Evolutionary conservation across 2,797 vertebrate species (phyloP).

Genomic region (Eptatretus atami): DNA sequence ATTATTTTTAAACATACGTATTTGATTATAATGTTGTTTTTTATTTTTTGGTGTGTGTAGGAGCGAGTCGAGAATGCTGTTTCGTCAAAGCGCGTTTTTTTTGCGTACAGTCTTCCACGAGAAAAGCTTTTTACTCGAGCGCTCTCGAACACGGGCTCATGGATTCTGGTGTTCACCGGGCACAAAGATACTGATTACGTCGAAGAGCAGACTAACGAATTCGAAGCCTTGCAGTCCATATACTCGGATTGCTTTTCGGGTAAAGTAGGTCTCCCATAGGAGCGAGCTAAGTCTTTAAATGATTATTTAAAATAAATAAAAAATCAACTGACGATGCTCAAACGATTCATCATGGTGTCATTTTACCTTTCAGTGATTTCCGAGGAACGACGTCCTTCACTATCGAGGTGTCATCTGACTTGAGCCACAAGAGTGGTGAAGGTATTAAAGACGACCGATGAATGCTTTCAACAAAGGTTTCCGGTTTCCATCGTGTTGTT

Average conservation of each 20-base stretch:
- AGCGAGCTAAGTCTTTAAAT: neutral
- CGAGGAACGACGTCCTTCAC: slow-evolving; percentile 50
- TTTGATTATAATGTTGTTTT: too few relatives aligned
- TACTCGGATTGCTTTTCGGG: slow-evolving; percentile 80
- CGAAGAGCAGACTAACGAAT: slow-evolving; percentile 64
- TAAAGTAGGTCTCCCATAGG: slow-evolving; percentile 11
- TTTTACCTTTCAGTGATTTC: slow-evolving; percentile 32
- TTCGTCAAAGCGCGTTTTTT: too few relatives aligned
- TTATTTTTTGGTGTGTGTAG: too few relatives aligned
- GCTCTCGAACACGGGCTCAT: too few relatives aligned
- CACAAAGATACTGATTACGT: slow-evolving; percentile 45
- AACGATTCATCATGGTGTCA: neutral
- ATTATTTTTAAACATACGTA: too few relatives aligned
- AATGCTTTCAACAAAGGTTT: too few relatives aligned
- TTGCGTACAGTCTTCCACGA: too few relatives aligned
- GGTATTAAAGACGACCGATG: neutral
- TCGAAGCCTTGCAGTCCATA: slow-evolving; percentile 69
- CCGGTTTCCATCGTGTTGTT: too few relatives aligned
- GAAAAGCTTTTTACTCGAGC: too few relatives aligned
- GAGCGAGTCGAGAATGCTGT: too few relatives aligned
- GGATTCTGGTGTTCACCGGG: too few relatives aligned
- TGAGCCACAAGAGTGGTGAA: slow-evolving; percentile 18
- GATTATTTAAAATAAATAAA: too few relatives aligned
- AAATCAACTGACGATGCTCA: neutral
- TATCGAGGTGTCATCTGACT: slow-evolving; percentile 67